phyloP scores from a whole-genome alignment of 2,888 invertebrate species.

The Alloscopus bannaensis region DNA sequence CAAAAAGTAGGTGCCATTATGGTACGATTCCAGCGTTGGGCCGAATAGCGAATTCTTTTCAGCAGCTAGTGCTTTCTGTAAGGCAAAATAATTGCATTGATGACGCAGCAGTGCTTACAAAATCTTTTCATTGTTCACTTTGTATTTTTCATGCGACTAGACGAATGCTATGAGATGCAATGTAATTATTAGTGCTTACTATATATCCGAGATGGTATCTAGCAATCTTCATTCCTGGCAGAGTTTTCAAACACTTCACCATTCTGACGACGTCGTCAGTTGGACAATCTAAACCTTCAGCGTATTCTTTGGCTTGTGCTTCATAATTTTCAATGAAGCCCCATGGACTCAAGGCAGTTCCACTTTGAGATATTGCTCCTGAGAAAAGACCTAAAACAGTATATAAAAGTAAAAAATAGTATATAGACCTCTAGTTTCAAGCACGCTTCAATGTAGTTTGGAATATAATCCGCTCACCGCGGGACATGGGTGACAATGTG shows the following conservation, averaged over 20 bases:
- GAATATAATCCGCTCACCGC: conserved; percentile 38
- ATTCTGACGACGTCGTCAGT: conserved; percentile 40
- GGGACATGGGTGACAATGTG: conserved; percentile 62
- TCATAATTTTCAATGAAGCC: conserved; percentile 40
- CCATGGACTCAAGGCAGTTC: conserved; percentile 65
- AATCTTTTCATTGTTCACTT: too few species aligned
- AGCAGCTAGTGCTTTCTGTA: conserved; percentile 65
- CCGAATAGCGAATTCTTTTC: conserved; percentile 67
- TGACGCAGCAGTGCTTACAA: too few species aligned
- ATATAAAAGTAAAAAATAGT: neutral
- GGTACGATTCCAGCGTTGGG: conserved; percentile 64
- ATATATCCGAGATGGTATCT: conserved; percentile 62
- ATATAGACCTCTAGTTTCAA: neutral
- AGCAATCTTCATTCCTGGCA: conserved; percentile 59
- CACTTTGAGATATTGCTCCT: conserved; percentile 63
- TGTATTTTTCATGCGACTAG: too few species aligned
- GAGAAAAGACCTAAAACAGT: conserved; percentile 54
- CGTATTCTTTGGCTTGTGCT: conserved; percentile 55
- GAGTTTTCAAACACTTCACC: conserved; percentile 56
- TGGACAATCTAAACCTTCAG: conserved; percentile 58
- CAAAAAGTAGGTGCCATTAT: conserved; percentile 62
- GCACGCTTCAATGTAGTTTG: too few species aligned
- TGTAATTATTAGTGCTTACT: conserved; percentile 30
- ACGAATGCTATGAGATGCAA: too few species aligned
- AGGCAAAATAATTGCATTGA: too few species aligned